Conservation (phyloP, 2,888 invertebrate species). For the Acanthosoma haemorrhoidale region DNA sequence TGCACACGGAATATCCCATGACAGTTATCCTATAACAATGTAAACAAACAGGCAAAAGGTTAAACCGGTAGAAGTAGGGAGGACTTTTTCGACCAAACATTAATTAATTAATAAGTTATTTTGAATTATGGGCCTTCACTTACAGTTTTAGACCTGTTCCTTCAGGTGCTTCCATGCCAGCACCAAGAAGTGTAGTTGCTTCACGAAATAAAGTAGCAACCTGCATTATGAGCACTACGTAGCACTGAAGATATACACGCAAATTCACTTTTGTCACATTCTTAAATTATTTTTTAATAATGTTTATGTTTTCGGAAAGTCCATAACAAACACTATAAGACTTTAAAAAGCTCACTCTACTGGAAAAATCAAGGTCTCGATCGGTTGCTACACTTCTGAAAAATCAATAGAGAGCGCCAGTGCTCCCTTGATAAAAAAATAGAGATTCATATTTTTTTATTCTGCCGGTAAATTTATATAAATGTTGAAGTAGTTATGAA, state of each 20-base stretch:
- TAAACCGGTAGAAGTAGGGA: not conserved
- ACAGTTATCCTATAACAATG: not conserved
- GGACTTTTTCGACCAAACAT: too few relatives aligned
- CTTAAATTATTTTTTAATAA: slow-evolving; percentile 31
- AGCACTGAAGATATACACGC: slow-evolving; percentile 35
- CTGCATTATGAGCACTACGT: slow-evolving; percentile 51
- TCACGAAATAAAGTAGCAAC: slow-evolving; percentile 63
- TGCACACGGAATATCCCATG: not conserved
- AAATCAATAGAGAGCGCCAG: slow-evolving; percentile 53
- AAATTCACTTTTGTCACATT: slow-evolving; percentile 29
- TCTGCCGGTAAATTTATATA: not conserved
- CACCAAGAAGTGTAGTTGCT: slow-evolving; percentile 61
- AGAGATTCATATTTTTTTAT: slow-evolving; percentile 20
- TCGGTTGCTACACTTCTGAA: slow-evolving; percentile 52
- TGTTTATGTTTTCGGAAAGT: slow-evolving; percentile 8
- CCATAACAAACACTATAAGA: slow-evolving; percentile 31
- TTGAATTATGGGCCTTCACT: slow-evolving; percentile 35
- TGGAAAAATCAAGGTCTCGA: slow-evolving; percentile 41
- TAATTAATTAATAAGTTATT: not conserved
- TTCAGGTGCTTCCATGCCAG: slow-evolving; percentile 51
- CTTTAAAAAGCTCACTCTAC: slow-evolving; percentile 39
- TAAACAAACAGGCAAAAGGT: slow-evolving; percentile 21
- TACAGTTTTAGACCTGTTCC: slow-evolving; percentile 44
- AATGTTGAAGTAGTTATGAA: not conserved
- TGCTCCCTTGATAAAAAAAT: slow-evolving; percentile 40